Percentiles rank a stretch among this genome's conserved stretches.
phyloP scores from a whole-genome alignment of 1,140 invertebrate genomes.

The Danaus plexippus region DNA sequence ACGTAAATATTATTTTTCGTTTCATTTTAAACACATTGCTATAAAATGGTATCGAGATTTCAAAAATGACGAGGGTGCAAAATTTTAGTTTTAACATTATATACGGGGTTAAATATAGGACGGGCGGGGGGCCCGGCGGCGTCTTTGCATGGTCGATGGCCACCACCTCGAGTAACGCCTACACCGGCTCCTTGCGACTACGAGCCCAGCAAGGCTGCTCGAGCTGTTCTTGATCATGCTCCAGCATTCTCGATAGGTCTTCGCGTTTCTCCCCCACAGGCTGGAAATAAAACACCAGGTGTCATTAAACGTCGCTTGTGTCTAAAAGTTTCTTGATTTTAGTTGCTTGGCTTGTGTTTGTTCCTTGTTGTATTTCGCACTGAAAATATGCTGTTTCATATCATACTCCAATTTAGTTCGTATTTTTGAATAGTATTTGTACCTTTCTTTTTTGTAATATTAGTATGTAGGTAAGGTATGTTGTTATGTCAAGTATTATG shows the following conservation, averaged over 20 bases:
- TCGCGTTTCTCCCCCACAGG: constrained; percentile 68
- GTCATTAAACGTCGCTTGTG: constrained; percentile 16
- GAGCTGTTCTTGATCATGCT: constrained; percentile 76
- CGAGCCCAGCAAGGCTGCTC: constrained; percentile 81
- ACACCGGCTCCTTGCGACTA: constrained; percentile 90
- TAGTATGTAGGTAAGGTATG: neutral
- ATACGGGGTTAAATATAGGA: constrained; percentile 47
- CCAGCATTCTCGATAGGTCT: constrained; percentile 80
- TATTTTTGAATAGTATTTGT: constrained; percentile 8
- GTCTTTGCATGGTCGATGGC: constrained; percentile 83
- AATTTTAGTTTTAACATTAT: neutral
- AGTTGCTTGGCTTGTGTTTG: neutral
- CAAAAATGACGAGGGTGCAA: too few species aligned
- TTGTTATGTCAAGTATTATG: too few species aligned
- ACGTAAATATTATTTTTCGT: too few species aligned
- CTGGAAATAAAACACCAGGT: constrained; percentile 57
- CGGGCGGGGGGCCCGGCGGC: constrained; percentile 76
- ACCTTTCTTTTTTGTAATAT: neutral
- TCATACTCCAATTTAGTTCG: constrained; percentile 1
- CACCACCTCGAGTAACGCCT: constrained; percentile 78
- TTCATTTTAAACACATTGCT: too few species aligned
- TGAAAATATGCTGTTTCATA: constrained; percentile 2
- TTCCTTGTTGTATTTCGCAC: neutral
- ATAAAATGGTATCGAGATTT: too few species aligned
- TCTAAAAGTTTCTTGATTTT: neutral